A percentile compares a stretch with the other conserved stretches of the same genome.
phyloP scores from a whole-genome alignment of 1,140 invertebrate genomes.

The Helicorthomorpha holstii region DNA sequence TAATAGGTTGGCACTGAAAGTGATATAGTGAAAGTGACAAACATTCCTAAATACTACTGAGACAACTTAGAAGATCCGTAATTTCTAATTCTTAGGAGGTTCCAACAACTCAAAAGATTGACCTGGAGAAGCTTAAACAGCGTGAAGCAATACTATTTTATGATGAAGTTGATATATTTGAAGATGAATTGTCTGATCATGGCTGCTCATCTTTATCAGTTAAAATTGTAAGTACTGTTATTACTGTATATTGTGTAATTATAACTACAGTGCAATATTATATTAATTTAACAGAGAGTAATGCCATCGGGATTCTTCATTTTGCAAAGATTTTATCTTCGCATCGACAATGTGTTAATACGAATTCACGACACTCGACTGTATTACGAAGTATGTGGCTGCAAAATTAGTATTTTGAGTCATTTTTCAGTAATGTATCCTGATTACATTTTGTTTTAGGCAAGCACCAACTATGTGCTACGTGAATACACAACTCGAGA shows the following conservation, averaged over 20 bases:
- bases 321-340: constrained; percentile 72
- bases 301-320: constrained; percentile 91
- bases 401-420: neutral
- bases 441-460: neutral
- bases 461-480: neutral
- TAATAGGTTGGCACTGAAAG: neutral
- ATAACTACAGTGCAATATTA: constrained; percentile 15
- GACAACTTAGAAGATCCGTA: neutral
- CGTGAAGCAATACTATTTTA: constrained; percentile 90
- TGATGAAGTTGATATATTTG: constrained; percentile 81
- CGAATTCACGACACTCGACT: constrained; percentile 80
- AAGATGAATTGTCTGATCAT: constrained; percentile 97
- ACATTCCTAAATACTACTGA: too few species aligned
- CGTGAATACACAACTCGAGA: neutral
- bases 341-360: constrained; percentile 83
- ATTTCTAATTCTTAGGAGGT: constrained; percentile 19
- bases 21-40: too few species aligned
- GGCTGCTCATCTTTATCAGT: constrained; percentile 76
- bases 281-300: constrained; percentile 59
- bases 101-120: constrained; percentile 54
- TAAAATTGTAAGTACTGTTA: constrained; percentile 65
- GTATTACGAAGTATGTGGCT: constrained; percentile 50
- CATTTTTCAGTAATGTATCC: neutral
- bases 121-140: constrained; percentile 75
- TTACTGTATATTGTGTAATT: constrained; percentile 7